These are phyloP conservation scores for Epizoanthus ramosus DNA, from an alignment of 92 coral and sea anemone species.

Conservation along the genomic window DNA sequence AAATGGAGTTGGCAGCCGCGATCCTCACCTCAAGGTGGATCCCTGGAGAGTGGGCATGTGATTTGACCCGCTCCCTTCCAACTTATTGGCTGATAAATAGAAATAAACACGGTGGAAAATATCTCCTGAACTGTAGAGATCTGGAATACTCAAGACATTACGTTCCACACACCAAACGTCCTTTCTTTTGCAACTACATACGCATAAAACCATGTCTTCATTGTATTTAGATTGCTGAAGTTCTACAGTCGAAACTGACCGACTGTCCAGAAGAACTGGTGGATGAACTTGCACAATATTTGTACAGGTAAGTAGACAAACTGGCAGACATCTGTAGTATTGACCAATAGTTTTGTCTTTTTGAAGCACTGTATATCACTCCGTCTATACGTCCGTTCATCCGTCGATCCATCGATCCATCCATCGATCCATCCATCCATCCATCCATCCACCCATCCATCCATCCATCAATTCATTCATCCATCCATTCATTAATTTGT, in stretches of 20 bases:
- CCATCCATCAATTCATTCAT: not conserved
- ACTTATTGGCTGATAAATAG: no score
- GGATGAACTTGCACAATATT: slow-evolving; percentile 74
- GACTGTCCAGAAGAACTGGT: slow-evolving; percentile 85
- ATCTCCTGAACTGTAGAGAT: no score
- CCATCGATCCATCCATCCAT: no score
- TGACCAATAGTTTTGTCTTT: not conserved
- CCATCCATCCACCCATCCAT: not conserved
- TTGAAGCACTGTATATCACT: not conserved
- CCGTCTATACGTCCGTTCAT: not conserved
- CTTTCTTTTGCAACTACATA: not conserved
- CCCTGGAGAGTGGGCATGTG: no score
- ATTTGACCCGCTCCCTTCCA: no score
- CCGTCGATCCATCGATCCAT: no score
- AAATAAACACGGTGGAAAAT: no score
- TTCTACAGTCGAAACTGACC: slow-evolving; percentile 66
- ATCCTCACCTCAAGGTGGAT: no score
- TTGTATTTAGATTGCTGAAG: slow-evolving; percentile 67
- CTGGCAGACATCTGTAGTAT: not conserved
- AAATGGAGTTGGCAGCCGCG: no score
- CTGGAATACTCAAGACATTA: no score
- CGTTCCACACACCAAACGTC: not conserved
- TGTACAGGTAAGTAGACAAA: slow-evolving; percentile 67
- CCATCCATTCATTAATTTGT: not conserved
- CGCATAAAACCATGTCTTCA: not conserved